Base-by-base conservation (phyloP, 2,888 invertebrate species). In the Drosophila picticornis region DNA sequence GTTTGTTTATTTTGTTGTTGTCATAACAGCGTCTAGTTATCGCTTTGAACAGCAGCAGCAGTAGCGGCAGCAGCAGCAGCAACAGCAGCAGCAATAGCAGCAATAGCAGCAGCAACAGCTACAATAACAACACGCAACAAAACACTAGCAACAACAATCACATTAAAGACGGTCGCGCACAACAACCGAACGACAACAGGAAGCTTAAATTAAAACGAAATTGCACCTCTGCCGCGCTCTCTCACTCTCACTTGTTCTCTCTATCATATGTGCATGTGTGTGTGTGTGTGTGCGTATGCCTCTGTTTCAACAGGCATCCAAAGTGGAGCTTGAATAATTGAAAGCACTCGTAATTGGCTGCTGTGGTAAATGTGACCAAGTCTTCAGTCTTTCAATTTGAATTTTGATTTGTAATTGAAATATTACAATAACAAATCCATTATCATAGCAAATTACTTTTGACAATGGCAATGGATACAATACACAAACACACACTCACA, bases 21-120 rank as follows among this genome's bases (percentile, higher is more conserved):
- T 77, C 90, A 85, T 88, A 90, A 90, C 85, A 90, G 74, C 86
- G 72, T 71, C 73, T 72, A 76, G 80, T 80, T 88, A 83, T 83
- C 83, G 70, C 68, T 72, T 88, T 74, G 9, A 25, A 46, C 25
- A 46, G 46, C 46, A 13, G 46, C 22, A 46, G 75, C 75, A 75
- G 55, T 68, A 51, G 57, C 59, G 62, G 36, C 34, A 53, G 32
- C 66, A 68, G 32, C 43, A 34, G 27, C 60, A 55, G 57, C 61
- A 65, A 19, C 27, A 53, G 40, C 68, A 68, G 31, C 36, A 34
- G 36, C 59, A 46, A 13, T 4, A 46, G 40, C 40, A 5, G 40
- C 40, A 43, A 79, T 68, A 53, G 59, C 61, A 64, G 31, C 34
- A 53, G 40, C 68, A 71, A 36, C 40, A 32, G 36, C 4, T n/a